Evolutionary conservation across 1,140 invertebrate species (phyloP), one percentile per base, ranked within the genome.

Genomic region (Nebria ingens): DNA sequence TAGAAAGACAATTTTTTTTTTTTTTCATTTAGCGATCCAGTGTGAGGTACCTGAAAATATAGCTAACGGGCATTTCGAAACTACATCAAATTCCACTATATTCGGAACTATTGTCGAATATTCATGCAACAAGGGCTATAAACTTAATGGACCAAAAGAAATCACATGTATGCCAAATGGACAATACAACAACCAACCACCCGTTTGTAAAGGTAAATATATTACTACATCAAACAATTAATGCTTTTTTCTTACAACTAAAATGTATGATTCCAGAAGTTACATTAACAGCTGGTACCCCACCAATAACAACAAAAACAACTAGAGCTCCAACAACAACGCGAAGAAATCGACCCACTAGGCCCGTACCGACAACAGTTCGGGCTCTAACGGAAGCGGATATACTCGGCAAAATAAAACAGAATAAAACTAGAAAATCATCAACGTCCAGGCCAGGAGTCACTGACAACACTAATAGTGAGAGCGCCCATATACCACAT

Each of bases 71-170:
- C 77, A 76, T 20, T 79, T 85, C 29, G 70, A 77, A 19, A 69
- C 86, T 4, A 69, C 86, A 4, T 74, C 79, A 0, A 86, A 81
- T 72, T 76, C 76, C 59, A 86, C 76, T 13, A 79, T 76, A 58
- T 85, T 78, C 68, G 88, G 80, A 62, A 81, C 81, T 42, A 69
- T 82, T 13, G 83, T 90, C 3, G 83, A 84, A 57, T 93, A 93
- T 65, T 77, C 76, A 13, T 95, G 92, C 64, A 75, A 80, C 3
- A 74, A 77, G 15, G 84, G 85, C 2, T 89, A 80, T 65, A 77
- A 75, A 57, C 70, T 94, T 45, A 72, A 80, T 19, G 92, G 91
- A 19, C 72, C 81, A 0, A 73, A 77, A 6, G 73, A 78, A 52
- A 76, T 91, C 21, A 77, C 76, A 21, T 95, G 92, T 63, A 71